phyloP scores from a whole-genome alignment of 2,797 vertebrate genomes.

The Melanotaenia pygmaea region DNA sequence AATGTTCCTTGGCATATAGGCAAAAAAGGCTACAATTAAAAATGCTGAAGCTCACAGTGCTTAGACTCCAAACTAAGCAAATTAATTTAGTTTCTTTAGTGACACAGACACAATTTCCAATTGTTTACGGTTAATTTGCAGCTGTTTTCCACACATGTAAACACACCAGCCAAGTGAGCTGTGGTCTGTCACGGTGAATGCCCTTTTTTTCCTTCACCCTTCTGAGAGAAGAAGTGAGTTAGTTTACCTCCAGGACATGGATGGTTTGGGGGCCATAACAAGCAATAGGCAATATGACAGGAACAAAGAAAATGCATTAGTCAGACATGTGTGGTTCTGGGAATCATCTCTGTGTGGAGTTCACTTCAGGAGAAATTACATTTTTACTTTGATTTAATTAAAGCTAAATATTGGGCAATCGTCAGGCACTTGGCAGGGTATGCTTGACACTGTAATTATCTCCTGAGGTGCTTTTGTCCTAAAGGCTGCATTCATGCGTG shows the following conservation, averaged over 20 bases:
- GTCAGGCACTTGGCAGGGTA: conserved; percentile 80
- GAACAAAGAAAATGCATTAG: conserved; percentile 76
- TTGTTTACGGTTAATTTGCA: conserved; percentile 73
- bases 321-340: conserved; percentile 77
- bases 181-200: conserved; percentile 5
- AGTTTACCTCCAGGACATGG: conserved; percentile 57
- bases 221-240: conserved; percentile 31
- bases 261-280: conserved; percentile 63
- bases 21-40: conserved; percentile 32
- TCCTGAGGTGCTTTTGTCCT: conserved; percentile 88
- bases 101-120: conserved; percentile 44
- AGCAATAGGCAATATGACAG: conserved; percentile 64
- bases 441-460: conserved; percentile 89
- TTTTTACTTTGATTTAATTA: conserved; percentile 89
- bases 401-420: conserved; percentile 88
- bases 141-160: conserved; percentile 63
- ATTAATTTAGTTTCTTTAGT: conserved; percentile 22
- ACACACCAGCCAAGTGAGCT: conserved; percentile 39
- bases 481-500: conserved; percentile 85
- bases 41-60: conserved; percentile 43
- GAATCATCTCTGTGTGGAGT: conserved; percentile 74
- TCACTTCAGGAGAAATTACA: conserved; percentile 86
- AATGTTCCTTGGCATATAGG: conserved; percentile 45
- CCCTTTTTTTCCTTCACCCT: background rate
- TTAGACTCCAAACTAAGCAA: conserved; percentile 47